Evolutionary conservation across 2,888 invertebrate genomes (phyloP).

Genomic region (Hypselothyrea guttata): DNA sequence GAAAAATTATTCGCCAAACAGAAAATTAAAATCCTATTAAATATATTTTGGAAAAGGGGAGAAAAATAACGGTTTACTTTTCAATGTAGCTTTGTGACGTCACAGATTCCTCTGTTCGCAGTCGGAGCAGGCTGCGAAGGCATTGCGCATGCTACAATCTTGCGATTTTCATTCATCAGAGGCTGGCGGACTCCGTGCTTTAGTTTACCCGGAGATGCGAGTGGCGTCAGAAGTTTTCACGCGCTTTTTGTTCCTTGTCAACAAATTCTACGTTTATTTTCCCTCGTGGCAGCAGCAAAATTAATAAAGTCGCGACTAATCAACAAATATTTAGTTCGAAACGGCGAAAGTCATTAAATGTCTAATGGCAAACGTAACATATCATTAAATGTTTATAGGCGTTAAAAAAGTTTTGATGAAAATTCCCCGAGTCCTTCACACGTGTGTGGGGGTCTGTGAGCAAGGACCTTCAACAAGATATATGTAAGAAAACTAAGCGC

Average conservation of each 20-base stretch:
- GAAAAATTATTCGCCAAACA: no score
- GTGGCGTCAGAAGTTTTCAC: slow-evolving; percentile 45
- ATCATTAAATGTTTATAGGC: slow-evolving; percentile 32
- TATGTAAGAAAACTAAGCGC: slow-evolving; percentile 60
- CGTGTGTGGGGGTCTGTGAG: slow-evolving; percentile 26
- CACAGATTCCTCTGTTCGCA: slow-evolving; percentile 3
- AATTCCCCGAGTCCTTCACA: slow-evolving; percentile 22
- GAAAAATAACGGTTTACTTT: no score
- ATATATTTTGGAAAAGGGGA: no score
- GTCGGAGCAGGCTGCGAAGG: not conserved
- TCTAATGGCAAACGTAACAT: not conserved
- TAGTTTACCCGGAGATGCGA: slow-evolving; percentile 50
- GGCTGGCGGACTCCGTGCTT: slow-evolving; percentile 19
- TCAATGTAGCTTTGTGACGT: slow-evolving; percentile 14
- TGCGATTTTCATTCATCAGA: not conserved
- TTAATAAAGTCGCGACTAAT: slow-evolving; percentile 22
- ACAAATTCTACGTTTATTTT: slow-evolving; percentile 21
- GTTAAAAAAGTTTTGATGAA: slow-evolving; percentile 20
- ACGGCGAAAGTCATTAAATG: not conserved
- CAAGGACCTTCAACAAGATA: slow-evolving; percentile 64
- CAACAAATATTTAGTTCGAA: slow-evolving; percentile 1
- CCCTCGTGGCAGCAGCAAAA: slow-evolving; percentile 42
- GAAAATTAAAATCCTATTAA: no score
- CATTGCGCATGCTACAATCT: slow-evolving; percentile 41
- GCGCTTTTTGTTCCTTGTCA: slow-evolving; percentile 7